These are phyloP conservation scores for Itoplectis maculator DNA, from an alignment of 2,888 invertebrate species.

Conservation along the genomic window DNA sequence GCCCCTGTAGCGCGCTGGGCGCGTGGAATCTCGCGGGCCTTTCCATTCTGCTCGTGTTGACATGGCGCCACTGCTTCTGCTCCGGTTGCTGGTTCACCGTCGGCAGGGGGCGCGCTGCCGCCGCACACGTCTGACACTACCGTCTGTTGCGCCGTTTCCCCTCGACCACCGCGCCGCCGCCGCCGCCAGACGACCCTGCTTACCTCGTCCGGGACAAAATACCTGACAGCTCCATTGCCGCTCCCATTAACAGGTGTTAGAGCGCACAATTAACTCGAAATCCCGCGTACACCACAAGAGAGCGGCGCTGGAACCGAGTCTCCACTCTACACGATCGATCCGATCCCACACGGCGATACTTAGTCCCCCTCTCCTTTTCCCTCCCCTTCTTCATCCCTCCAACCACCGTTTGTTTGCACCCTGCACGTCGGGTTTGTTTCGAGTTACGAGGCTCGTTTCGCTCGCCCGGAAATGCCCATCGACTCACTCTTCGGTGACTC, in stretches of 20 bases:
- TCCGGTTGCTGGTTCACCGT: slow-evolving; percentile 51
- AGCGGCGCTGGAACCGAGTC: slow-evolving; percentile 15
- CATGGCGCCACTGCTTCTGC: slow-evolving; percentile 44
- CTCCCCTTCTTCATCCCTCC: background rate
- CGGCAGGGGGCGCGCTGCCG: slow-evolving; percentile 29
- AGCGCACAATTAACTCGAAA: slow-evolving; percentile 79
- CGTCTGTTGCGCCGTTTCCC: slow-evolving; percentile 75
- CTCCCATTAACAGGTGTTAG: slow-evolving; percentile 80
- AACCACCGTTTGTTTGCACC: too few species aligned
- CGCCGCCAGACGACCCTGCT: slow-evolving; percentile 74
- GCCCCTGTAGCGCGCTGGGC: background rate
- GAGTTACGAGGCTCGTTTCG: background rate
- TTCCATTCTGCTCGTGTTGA: slow-evolving; percentile 64
- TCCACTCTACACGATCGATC: slow-evolving; percentile 35
- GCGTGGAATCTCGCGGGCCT: slow-evolving; percentile 43
- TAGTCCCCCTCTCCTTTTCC: slow-evolving; percentile 11
- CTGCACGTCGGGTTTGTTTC: too few species aligned
- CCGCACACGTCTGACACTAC: slow-evolving; percentile 74
- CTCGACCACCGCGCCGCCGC: slow-evolving; percentile 58
- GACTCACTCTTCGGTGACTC: background rate
- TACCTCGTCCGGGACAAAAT: slow-evolving; percentile 78
- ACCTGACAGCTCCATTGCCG: slow-evolving; percentile 79
- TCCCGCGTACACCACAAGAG: slow-evolving; percentile 40
- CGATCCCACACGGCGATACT: slow-evolving; percentile 6
- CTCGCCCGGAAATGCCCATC: background rate